Base-by-base conservation (phyloP, 2,113 vertebrate species). In the Apeltes quadracus region DNA sequence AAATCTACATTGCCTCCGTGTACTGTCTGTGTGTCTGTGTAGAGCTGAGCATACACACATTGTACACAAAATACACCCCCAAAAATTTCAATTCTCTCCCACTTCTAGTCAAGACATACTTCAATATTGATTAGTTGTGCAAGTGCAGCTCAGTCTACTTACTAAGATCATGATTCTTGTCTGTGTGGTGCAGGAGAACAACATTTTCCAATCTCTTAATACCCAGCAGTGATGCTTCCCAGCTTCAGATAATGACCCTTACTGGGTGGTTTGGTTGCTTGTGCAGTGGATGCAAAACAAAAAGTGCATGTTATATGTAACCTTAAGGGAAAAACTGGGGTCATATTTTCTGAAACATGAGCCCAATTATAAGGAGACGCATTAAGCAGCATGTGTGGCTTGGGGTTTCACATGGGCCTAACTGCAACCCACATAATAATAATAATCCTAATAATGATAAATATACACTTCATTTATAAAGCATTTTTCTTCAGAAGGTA, bases 231-330 rank as follows among this genome's bases (percentile, higher is more conserved):
- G 53, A n/a, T 58, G 75, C 56, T 64, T 62, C 77, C 54, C 39
- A 62, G 63, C 64, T 80, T 72, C 8, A 81, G 69, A 81, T 81
- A 89, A 86, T 85, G 62, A 83, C 75, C 84, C 71, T 55, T 80
- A 29, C 82, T 70, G 64, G 81, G 75, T 67, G 59, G 69, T 38
- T 73, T 39, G 44, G 32, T 48, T 72, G 12, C 54, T n/a, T 72
- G 69, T 79, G 55, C 56, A 34, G 39, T 79, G 66, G 84, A 76
- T 81, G 70, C 46, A 78, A 80, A 88, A 81, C 50, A 68, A 77
- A 78, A 73, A 51, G 29, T 69, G 59, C 68, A 54, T 23, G 44
- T 27, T 56, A 69, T 61, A 39, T 50, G 18, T 56, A 75, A 77
- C 44, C 72, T 79, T 25, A 53, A 22, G 48, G 61, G 43, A 16